These are phyloP conservation scores for Sminthurides aquaticus DNA, from an alignment of 2,888 invertebrate genomes.

Conservation along the genomic window DNA sequence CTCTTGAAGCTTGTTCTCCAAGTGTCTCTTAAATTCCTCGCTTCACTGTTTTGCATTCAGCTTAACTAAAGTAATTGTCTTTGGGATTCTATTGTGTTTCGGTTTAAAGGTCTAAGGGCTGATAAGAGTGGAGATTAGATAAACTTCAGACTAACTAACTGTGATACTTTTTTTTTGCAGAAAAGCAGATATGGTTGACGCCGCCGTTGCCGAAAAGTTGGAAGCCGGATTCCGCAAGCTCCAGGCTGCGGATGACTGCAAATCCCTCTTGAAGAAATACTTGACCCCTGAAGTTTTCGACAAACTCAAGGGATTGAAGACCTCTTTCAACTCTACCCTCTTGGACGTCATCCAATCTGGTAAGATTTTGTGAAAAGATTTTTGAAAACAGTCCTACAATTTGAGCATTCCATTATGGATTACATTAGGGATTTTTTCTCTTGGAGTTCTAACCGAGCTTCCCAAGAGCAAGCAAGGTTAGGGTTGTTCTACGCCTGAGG, in stretches of 20 bases:
- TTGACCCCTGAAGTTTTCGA: constrained; percentile 86
- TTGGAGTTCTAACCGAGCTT: no score
- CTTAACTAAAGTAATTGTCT: not conserved
- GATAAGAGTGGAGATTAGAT: not conserved
- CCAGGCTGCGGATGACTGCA: constrained; percentile 78
- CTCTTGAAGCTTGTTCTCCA: not conserved
- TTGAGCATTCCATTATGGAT: no score
- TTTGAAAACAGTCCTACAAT: no score
- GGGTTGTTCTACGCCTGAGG: no score
- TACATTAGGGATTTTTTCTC: no score
- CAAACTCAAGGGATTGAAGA: constrained; percentile 84
- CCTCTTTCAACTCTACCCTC: constrained; percentile 77
- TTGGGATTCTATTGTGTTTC: not conserved
- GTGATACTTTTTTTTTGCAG: constrained; percentile 6
- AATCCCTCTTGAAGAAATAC: constrained; percentile 93
- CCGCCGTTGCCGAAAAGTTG: constrained; percentile 80
- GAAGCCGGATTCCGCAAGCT: constrained; percentile 85
- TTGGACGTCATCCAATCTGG: constrained; percentile 93
- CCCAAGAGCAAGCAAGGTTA: no score
- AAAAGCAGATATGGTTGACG: constrained; percentile 55
- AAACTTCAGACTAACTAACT: not conserved
- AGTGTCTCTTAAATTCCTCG: constrained; percentile 2
- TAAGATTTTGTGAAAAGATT: constrained; percentile 45
- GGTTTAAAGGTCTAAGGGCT: not conserved
- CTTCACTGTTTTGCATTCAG: not conserved